phyloP scores from a whole-genome alignment of 2,888 invertebrate genomes.

The Iphiclides podalirius region DNA sequence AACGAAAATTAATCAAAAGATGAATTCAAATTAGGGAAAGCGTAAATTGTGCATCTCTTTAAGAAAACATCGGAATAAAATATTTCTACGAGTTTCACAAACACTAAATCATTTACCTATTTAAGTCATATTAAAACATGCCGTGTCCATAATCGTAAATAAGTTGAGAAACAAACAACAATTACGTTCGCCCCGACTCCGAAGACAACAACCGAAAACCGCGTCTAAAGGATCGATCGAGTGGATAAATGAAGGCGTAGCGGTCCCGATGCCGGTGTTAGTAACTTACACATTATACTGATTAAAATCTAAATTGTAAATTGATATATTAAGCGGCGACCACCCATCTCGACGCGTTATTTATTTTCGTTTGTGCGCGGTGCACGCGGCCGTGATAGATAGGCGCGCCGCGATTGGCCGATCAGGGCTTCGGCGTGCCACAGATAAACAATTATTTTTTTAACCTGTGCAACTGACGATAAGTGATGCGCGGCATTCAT shows the following conservation, averaged over 20 bases:
- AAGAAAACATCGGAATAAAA: too few relatives aligned
- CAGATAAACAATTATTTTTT: conserved; percentile 13
- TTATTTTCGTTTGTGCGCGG: conserved; percentile 47
- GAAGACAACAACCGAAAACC: too few relatives aligned
- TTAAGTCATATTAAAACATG: too few relatives aligned
- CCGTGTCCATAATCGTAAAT: too few relatives aligned
- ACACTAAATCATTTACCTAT: too few relatives aligned
- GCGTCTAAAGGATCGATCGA: background rate
- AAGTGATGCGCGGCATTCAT: background rate
- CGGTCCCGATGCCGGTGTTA: conserved; percentile 14
- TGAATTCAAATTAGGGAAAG: too few relatives aligned
- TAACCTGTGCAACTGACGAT: conserved; percentile 17
- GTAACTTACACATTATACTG: conserved; percentile 32
- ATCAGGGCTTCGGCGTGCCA: conserved; percentile 42
- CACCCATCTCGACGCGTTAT: conserved; percentile 54
- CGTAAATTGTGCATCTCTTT: too few relatives aligned
- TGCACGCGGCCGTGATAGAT: conserved; percentile 52
- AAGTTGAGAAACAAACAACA: too few relatives aligned
- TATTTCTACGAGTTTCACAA: too few relatives aligned
- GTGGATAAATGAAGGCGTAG: conserved; percentile 5
- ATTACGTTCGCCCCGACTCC: too few relatives aligned
- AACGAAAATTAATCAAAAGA: too few relatives aligned
- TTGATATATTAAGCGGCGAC: conserved; percentile 63
- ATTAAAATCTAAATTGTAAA: conserved; percentile 58
- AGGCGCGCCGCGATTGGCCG: conserved; percentile 54